phyloP scores from a whole-genome alignment of 2,888 invertebrate species.

The Drosophila subquinaria region DNA sequence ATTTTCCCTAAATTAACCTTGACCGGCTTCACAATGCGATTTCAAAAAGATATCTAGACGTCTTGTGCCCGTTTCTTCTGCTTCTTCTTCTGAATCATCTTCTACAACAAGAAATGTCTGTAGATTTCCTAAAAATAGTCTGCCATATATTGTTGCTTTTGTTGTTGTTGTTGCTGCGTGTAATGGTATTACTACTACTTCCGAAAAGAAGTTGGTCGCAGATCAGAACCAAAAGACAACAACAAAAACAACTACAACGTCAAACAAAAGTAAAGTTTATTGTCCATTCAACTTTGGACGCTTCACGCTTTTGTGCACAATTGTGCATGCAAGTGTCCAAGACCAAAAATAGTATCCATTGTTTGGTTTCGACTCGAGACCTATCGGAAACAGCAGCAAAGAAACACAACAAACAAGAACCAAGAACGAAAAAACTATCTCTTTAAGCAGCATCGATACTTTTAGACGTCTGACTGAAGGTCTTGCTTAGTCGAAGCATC shows the following conservation, averaged over 20 bases:
- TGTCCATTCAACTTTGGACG: conserved; percentile 66
- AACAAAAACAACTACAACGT: conserved; percentile 22
- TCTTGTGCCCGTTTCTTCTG: conserved; percentile 60
- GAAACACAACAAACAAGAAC: conserved; percentile 18
- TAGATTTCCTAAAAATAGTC: conserved; percentile 50
- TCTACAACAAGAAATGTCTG: conserved; percentile 27
- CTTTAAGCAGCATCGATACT: conserved; percentile 18
- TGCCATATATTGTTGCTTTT: conserved; percentile 39
- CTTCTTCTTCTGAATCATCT: conserved; percentile 22
- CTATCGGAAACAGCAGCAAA: conserved; percentile 40
- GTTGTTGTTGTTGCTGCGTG: conserved; percentile 18
- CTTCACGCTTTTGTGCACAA: conserved; percentile 81
- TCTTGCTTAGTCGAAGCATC: neutral
- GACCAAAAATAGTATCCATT: conserved; percentile 74
- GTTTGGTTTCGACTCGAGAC: conserved; percentile 37
- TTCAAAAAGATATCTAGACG: conserved; percentile 56
- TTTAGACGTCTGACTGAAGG: neutral
- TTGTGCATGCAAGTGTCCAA: conserved; percentile 79
- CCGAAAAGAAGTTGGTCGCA: conserved; percentile 73
- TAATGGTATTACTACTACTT: conserved; percentile 48
- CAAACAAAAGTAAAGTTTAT: conserved; percentile 55
- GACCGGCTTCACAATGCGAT: conserved; percentile 79
- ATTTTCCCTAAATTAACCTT: conserved; percentile 80
- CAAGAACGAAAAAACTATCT: conserved; percentile 18
- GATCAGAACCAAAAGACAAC: conserved; percentile 46